phyloP scores from a whole-genome alignment of 1,140 invertebrate species.

The Drosophila kohkoa region DNA sequence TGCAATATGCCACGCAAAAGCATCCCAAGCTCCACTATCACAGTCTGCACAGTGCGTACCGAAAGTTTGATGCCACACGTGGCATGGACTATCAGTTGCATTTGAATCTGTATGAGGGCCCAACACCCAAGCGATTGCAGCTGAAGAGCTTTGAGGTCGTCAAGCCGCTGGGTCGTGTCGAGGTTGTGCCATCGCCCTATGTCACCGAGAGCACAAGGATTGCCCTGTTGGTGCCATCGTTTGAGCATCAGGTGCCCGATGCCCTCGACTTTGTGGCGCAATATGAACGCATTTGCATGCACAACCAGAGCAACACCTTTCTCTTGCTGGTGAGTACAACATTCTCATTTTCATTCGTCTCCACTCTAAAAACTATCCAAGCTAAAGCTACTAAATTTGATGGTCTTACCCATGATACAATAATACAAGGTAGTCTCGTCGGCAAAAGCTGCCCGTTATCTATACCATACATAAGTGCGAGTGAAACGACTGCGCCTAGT shows the following conservation, averaged over 20 bases:
- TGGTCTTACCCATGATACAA: too few relatives aligned
- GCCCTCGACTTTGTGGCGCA: constrained; percentile 88
- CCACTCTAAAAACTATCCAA: too few relatives aligned
- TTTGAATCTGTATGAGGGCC: constrained; percentile 86
- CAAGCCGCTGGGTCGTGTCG: constrained; percentile 92
- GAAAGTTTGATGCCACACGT: constrained; percentile 93
- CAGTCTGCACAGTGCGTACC: constrained; percentile 91
- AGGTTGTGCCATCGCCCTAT: constrained; percentile 94
- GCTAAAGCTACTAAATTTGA: too few relatives aligned
- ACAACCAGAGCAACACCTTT: constrained; percentile 91
- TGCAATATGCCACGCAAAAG: constrained; percentile 87
- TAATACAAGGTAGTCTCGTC: too few relatives aligned
- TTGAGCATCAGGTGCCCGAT: constrained; percentile 79
- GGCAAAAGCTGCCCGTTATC: too few relatives aligned
- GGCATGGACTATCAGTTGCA: constrained; percentile 96
- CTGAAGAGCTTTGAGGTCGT: constrained; percentile 87
- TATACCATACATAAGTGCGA: too few relatives aligned
- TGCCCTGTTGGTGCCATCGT: constrained; percentile 89
- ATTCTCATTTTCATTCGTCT: too few relatives aligned
- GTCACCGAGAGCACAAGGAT: constrained; percentile 95
- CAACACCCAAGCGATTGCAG: constrained; percentile 41
- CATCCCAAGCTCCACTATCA: constrained; percentile 86
- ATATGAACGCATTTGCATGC: constrained; percentile 90
- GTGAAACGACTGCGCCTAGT: too few relatives aligned
- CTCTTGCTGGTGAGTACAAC: constrained; percentile 88